These are phyloP conservation scores for Coelopa pilipes DNA, from an alignment of 2,888 invertebrate genomes.

Conservation along the genomic window DNA sequence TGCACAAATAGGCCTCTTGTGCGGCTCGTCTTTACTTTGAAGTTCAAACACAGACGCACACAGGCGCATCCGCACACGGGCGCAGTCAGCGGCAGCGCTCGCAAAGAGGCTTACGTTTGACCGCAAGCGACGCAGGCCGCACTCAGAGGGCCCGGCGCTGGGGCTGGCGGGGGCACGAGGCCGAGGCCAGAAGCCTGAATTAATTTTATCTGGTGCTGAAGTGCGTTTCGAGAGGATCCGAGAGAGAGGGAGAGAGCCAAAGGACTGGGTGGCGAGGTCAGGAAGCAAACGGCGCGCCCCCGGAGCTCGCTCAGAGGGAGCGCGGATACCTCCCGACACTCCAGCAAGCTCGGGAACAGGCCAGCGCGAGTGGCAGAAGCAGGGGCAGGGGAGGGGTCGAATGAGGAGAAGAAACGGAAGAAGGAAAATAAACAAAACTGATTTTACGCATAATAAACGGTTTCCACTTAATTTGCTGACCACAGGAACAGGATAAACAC, in stretches of 20 bases:
- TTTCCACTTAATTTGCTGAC: conserved; percentile 25
- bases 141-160: neutral
- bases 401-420: too few species aligned
- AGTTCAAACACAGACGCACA: conserved; percentile 23
- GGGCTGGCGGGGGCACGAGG: neutral
- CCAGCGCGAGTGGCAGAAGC: conserved; percentile 7
- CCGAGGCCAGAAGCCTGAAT: neutral
- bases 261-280: neutral
- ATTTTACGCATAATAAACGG: neutral
- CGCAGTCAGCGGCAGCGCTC: neutral
- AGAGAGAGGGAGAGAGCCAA: neutral
- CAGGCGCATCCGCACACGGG: neutral
- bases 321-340: too few species aligned
- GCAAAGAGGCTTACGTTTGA: neutral
- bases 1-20: neutral
- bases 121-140: neutral
- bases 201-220: neutral
- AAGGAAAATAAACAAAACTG: conserved; percentile 12
- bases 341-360: too few species aligned
- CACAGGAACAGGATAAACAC: neutral
- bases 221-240: neutral
- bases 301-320: too few species aligned
- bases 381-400: neutral
- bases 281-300: too few species aligned
- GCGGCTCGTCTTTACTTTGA: conserved; percentile 6